These are phyloP conservation scores for Catajapyx aquilonaris DNA, from an alignment of 1,140 invertebrate species.

Conservation along the genomic window DNA sequence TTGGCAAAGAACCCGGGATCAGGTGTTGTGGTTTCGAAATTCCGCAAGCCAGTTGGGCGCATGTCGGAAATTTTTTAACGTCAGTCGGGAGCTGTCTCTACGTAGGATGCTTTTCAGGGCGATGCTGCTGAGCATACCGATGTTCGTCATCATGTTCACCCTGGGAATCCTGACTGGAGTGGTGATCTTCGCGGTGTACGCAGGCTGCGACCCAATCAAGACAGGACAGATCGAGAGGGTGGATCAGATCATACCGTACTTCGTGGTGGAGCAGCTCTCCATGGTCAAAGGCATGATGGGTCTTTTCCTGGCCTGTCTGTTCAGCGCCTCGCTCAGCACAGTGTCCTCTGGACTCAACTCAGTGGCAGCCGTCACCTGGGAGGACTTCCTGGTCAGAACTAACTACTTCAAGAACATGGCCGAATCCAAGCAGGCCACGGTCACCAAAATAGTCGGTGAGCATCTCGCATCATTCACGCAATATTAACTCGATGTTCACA, in stretches of 20 bases:
- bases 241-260: conserved; percentile 13
- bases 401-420: conserved; percentile 13
- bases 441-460: conserved; percentile 18
- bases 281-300: conserved; percentile 14
- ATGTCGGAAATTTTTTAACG: no score
- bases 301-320: conserved; percentile 15
- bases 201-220: conserved; percentile 18
- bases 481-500: no score
- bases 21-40: no score
- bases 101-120: conserved; percentile 9
- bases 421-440: conserved; percentile 15
- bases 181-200: not conserved
- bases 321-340: conserved; percentile 18
- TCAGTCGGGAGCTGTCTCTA: no score
- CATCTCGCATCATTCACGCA: no score
- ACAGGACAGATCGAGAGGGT: conserved; percentile 9
- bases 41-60: no score
- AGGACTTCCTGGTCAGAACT: conserved; percentile 20
- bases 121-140: conserved; percentile 7
- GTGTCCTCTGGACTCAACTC: conserved; percentile 25
- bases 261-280: no score
- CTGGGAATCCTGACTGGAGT: conserved; percentile 10
- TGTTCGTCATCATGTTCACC: conserved; percentile 8
- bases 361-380: conserved; percentile 24
- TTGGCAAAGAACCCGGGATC: no score